Percentiles rank a stretch among this genome's conserved stretches.
Conservation (phyloP, 2,888 invertebrate species). For the Caenorhabditis sulstoni region DNA sequence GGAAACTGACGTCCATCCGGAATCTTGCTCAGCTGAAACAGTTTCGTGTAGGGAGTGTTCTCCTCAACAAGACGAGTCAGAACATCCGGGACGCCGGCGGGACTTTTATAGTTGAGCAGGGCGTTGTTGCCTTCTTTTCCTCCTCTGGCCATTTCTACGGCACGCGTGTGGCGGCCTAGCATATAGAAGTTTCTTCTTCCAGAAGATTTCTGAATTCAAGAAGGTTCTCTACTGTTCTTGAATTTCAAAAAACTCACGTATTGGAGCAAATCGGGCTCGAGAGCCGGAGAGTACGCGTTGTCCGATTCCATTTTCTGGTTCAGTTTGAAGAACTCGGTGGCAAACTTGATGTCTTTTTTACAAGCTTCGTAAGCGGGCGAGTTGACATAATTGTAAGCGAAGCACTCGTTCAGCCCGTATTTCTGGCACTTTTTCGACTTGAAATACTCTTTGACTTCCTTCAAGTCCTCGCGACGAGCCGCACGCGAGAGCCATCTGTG, state of each 20-base stretch:
- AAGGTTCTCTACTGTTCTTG: background rate
- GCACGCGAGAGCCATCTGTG: conserved; percentile 64
- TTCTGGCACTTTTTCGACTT: conserved; percentile 58
- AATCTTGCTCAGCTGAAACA: conserved; percentile 48
- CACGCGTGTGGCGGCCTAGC: conserved; percentile 81
- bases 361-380: conserved; percentile 40
- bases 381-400: conserved; percentile 41
- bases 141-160: conserved; percentile 80
- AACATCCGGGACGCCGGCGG: background rate
- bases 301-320: conserved; percentile 33
- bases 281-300: conserved; percentile 20
- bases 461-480: conserved; percentile 52
- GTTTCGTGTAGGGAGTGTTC: conserved; percentile 36
- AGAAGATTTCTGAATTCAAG: conserved; percentile 68
- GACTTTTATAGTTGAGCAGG: conserved; percentile 79
- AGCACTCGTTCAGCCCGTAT: conserved; percentile 4
- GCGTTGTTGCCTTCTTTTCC: conserved; percentile 83
- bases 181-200: conserved; percentile 80
- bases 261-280: conserved; percentile 67
- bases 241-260: conserved; percentile 40
- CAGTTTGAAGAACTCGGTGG: conserved; percentile 60
- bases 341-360: conserved; percentile 56
- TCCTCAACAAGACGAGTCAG: conserved; percentile 35
- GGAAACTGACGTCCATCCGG: conserved; percentile 38
- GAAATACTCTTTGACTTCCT: conserved; percentile 60